Evolutionary conservation across 2,113 vertebrate genomes (phyloP).

Genomic region (Podiceps cristatus): DNA sequence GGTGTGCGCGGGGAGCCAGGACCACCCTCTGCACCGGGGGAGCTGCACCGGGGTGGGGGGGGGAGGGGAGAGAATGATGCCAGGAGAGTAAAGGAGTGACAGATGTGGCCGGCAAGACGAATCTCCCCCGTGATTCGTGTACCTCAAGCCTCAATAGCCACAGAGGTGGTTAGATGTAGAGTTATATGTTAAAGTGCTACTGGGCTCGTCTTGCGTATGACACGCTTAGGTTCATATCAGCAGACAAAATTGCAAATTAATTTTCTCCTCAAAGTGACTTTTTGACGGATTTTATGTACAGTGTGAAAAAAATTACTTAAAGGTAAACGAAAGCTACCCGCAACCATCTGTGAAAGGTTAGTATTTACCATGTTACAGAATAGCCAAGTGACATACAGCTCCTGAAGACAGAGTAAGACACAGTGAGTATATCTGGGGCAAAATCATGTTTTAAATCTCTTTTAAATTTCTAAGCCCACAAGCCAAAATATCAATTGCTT

Average conservation of each 20-base stretch:
- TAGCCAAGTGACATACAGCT: neutral
- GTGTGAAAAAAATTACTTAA: neutral
- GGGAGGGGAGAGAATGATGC: neutral
- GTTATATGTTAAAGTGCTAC: neutral
- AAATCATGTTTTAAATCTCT: neutral
- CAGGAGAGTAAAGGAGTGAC: neutral
- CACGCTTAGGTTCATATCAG: neutral
- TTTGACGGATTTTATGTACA: neutral
- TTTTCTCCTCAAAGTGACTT: neutral
- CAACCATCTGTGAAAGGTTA: neutral
- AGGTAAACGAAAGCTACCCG: neutral
- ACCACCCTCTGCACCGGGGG: neutral
- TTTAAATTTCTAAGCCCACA: constrained; percentile 1
- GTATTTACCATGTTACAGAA: neutral
- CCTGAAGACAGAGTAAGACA: neutral
- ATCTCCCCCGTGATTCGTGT: rapidly evolving
- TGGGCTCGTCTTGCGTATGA: rapidly evolving
- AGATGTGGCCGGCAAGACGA: neutral
- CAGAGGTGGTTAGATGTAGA: neutral
- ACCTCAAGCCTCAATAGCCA: neutral
- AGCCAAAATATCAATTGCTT: neutral
- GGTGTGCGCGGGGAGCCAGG: neutral
- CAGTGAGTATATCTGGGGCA: neutral
- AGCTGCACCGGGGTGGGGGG: neutral
- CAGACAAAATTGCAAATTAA: neutral